phyloP scores from a whole-genome alignment of 2,797 vertebrate genomes.

The Acanthurus tractus region DNA sequence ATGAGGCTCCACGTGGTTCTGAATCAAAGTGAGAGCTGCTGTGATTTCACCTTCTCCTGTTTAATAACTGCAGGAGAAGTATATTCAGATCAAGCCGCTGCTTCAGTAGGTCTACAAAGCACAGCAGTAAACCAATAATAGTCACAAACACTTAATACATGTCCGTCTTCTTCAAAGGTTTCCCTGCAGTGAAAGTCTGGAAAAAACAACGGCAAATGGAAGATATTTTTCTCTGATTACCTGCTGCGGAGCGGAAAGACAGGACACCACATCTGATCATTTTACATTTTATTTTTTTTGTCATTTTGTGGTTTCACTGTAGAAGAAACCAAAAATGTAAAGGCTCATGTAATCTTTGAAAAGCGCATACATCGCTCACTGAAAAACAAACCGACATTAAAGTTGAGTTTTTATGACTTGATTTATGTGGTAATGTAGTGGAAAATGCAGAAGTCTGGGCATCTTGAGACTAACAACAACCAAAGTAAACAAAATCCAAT shows the following conservation, averaged over 20 bases:
- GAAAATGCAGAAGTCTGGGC: conserved; percentile 12
- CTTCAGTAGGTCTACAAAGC: conserved; percentile 22
- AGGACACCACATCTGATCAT: conserved; percentile 25
- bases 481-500: conserved; percentile 60
- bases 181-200: conserved; percentile 16
- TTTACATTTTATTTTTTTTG: not conserved
- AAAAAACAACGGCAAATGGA: conserved; percentile 35
- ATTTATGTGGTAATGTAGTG: conserved; percentile 27
- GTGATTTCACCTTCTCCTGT: conserved; percentile 26
- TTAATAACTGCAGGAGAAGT: conserved; percentile 29
- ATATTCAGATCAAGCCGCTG: conserved; percentile 43
- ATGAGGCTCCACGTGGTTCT: not conserved
- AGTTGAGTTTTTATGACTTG: conserved; percentile 19
- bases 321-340: not conserved
- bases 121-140: conserved; percentile 23
- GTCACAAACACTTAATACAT: conserved; percentile 16
- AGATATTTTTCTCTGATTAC: conserved; percentile 18
- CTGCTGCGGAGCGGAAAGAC: conserved; percentile 20
- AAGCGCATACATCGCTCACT: conserved; percentile 24
- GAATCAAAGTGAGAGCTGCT: conserved; percentile 12
- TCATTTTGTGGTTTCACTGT: conserved; percentile 6
- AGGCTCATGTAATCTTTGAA: not conserved
- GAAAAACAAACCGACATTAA: conserved; percentile 29
- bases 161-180: conserved; percentile 47
- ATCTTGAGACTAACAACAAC: conserved; percentile 35